Base-by-base conservation (phyloP, 2,113 vertebrate genomes). In the Crotalus horridus region DNA sequence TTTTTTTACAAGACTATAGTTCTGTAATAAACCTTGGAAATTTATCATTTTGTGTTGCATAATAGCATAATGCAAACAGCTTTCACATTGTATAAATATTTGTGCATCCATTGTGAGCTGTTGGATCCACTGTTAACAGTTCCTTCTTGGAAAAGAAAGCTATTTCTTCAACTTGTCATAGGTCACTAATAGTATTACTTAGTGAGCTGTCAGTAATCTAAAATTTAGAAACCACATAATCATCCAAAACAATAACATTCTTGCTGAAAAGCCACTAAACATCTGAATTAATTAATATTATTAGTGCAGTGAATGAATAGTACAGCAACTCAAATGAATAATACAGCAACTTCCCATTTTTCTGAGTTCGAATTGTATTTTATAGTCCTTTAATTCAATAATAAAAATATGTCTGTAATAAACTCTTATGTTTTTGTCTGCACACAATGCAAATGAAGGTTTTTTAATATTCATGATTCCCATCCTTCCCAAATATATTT, bases 251-350 rank as follows among this genome's bases (percentile, higher is more conserved):
- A 90, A 89, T 6, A 43, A 43, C 33, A 81, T 81, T 81, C 33
- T 43, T 81, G 21, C 74, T 81, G 33, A 43, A 90, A 86, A 90
- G 61, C 81, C 51, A 56, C 89, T 61, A 23, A 87, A 89, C 39
- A 87, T 29, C 46, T 46, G 56, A 90, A 93, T 90, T 93, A 93
- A 93, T 93, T 89, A 87, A 93, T 93, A 93, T 93, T 93, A 93
- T 90, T 93, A 93, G 90, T 93, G 48, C 23, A 61, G 46, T 26
- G 51, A 93, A 64, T 39, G 43, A 93, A 90, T 53, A 51, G 81
- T 90, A 81, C 74, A 93, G 59, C 59, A 61, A 61, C 56, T 93
- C 46, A 87, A n/a, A 64, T 64, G 61, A 64, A 64, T 64, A 64
- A 13, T 64, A 64, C 61, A 64, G 74, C 92, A 87, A 74, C 33